Base-by-base conservation (phyloP, 2,113 vertebrate species). In the Tachuris rubrigastra region DNA sequence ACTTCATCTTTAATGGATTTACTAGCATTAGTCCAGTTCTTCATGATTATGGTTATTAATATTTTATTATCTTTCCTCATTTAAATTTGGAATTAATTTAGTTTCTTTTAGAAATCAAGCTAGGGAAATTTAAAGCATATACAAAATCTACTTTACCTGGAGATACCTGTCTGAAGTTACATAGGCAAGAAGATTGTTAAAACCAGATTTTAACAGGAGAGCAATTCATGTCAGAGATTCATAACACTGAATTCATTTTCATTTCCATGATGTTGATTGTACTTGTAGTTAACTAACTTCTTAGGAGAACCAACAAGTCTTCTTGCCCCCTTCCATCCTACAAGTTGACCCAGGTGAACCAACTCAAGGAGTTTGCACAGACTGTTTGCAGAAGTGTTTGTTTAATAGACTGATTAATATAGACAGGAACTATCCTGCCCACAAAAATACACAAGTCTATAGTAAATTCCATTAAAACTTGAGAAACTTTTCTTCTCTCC, bases 301-400 rank as follows among this genome's bases (percentile, higher is more conserved):
- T 76, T 90, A 44, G 50, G 53, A 65, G 50, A 27, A 27, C 20
- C 56, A 31, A 2, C 35, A 68, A 78, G 62, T 72, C 39, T 56
- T 37, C 49, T 92, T 65, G 44, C 6, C 39, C 44, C 1, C 0
- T 75, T 82, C 85, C 66, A 56, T n/a, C 35, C 56, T 82, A 17
- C 66, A 67, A 62, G n/a, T 1, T 92, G 93, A 89, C 67, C 49
- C n/a, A 66, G 81, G 62, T 89, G n/a, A 91, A 79, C 35, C 42
- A 94, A 0, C 52, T 27, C 2, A 1, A 85, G 41, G 44, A 87
- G 74, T 87, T 89, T 93, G 78, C 75, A 87, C 37, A 95, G 81
- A 56, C 56, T 93, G 56, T 93, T 87, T 95, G 81, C 81, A 52
- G 33, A 87, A 85, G 17, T 66, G 59, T 91, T 91, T 85, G 90